Evolutionary conservation across 2,888 invertebrate genomes (phyloP).

Genomic region (Sympetrum striolatum): DNA sequence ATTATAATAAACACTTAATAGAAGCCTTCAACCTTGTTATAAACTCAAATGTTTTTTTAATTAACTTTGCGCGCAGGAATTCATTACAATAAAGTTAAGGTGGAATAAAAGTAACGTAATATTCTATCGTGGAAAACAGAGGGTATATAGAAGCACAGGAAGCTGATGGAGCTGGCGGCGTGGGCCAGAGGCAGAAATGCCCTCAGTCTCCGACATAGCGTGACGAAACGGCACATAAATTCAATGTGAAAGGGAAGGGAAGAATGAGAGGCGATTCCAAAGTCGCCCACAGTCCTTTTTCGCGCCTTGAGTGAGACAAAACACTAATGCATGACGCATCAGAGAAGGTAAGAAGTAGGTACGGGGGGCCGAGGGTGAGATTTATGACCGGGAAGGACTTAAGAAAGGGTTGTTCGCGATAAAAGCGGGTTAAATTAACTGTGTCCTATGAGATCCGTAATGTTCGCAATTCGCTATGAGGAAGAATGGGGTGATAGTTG

Average conservation of each 20-base stretch:
- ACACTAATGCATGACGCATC: background rate
- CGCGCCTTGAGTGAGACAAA: background rate
- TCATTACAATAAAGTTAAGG: too few relatives aligned
- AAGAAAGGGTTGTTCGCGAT: background rate
- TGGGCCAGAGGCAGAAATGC: background rate
- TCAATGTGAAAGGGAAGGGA: background rate
- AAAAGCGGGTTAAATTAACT: background rate
- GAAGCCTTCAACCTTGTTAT: too few relatives aligned
- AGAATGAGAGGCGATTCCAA: background rate
- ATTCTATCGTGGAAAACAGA: too few relatives aligned
- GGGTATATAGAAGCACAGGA: background rate
- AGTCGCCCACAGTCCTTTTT: background rate
- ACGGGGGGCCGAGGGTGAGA: background rate
- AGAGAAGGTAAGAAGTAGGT: background rate
- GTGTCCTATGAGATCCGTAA: background rate
- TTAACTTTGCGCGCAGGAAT: too few relatives aligned
- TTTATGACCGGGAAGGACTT: background rate
- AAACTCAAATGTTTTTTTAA: too few relatives aligned
- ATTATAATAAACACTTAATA: too few relatives aligned
- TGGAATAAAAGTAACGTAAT: too few relatives aligned
- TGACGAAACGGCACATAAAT: conserved; percentile 16
- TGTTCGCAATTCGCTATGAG: background rate
- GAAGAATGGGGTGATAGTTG: background rate
- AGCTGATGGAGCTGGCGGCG: background rate
- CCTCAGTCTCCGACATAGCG: background rate